Conservation (phyloP, 2,888 invertebrate genomes). For the Emesis russula region DNA sequence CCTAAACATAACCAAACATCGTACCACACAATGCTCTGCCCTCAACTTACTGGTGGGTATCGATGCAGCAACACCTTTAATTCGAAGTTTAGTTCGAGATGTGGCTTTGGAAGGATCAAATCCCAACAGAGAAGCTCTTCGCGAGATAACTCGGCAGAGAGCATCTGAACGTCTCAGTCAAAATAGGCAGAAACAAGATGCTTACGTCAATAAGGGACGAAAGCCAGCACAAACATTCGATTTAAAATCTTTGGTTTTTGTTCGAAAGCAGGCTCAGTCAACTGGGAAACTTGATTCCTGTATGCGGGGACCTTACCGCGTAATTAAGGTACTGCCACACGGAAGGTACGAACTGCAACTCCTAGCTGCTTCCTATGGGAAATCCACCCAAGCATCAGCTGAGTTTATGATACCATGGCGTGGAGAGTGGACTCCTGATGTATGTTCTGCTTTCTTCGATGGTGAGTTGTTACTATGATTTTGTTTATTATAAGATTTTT, state of each 20-base stretch:
- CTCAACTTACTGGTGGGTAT: no score
- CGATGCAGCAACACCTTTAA: no score
- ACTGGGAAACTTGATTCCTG: constrained; percentile 57
- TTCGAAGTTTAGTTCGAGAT: no score
- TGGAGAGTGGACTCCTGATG: constrained; percentile 49
- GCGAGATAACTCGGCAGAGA: constrained; percentile 45
- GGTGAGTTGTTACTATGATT: not conserved
- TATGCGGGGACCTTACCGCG: constrained; percentile 73
- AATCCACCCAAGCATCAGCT: constrained; percentile 59
- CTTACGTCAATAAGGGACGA: constrained; percentile 41
- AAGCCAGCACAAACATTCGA: constrained; percentile 20
- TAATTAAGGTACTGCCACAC: constrained; percentile 51
- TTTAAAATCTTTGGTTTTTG: constrained; percentile 49
- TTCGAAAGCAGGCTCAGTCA: constrained; percentile 46
- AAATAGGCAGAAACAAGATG: constrained; percentile 46
- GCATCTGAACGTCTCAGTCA: constrained; percentile 4
- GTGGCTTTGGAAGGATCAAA: not conserved
- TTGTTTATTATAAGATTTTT: no score
- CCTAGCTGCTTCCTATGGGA: constrained; percentile 61
- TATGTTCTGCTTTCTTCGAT: constrained; percentile 26
- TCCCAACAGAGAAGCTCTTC: constrained; percentile 48
- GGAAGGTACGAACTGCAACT: constrained; percentile 61
- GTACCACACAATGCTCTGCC: no score
- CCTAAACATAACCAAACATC: no score
- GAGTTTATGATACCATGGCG: constrained; percentile 58